These are phyloP conservation scores for Archips xylosteana DNA, from an alignment of 2,888 invertebrate species.

Conservation along the genomic window DNA sequence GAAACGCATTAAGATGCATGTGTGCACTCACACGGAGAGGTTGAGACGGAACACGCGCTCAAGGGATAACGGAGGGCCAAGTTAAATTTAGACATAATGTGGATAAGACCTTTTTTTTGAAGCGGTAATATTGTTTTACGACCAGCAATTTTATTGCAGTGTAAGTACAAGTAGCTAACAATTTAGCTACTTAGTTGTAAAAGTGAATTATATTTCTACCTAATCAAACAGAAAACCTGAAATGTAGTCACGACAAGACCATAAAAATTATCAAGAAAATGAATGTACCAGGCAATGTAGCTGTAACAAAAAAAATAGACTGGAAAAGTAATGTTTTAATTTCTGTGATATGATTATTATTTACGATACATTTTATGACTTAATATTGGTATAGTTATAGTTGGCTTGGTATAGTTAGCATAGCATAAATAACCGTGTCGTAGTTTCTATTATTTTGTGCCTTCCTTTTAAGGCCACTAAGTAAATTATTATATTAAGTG, in stretches of 20 bases:
- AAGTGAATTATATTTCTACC: background rate
- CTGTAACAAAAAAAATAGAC: too few relatives aligned
- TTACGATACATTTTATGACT: too few relatives aligned
- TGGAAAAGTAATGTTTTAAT: too few relatives aligned
- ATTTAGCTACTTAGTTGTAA: background rate
- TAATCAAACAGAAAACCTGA: background rate
- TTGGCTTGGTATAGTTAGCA: too few relatives aligned
- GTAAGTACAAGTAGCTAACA: background rate
- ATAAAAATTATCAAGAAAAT: background rate
- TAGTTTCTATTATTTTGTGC: too few relatives aligned
- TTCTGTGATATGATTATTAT: too few relatives aligned
- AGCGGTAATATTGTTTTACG: background rate
- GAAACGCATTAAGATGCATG: constrained; percentile 65
- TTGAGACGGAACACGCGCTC: constrained; percentile 83
- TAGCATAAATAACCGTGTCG: too few relatives aligned
- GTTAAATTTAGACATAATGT: constrained; percentile 66
- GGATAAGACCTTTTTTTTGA: constrained; percentile 54
- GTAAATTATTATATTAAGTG: too few relatives aligned
- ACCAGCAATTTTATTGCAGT: background rate
- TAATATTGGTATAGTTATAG: too few relatives aligned
- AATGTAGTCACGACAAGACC: background rate
- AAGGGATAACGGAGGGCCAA: constrained; percentile 83
- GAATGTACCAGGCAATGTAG: background rate
- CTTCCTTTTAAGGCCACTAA: too few relatives aligned
- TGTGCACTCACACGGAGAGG: constrained; percentile 67